Evolutionary conservation across 2,888 invertebrate species (phyloP), one percentile per base, ranked within the genome.

Genomic region (Acanthococcus lagerstroemiae): DNA sequence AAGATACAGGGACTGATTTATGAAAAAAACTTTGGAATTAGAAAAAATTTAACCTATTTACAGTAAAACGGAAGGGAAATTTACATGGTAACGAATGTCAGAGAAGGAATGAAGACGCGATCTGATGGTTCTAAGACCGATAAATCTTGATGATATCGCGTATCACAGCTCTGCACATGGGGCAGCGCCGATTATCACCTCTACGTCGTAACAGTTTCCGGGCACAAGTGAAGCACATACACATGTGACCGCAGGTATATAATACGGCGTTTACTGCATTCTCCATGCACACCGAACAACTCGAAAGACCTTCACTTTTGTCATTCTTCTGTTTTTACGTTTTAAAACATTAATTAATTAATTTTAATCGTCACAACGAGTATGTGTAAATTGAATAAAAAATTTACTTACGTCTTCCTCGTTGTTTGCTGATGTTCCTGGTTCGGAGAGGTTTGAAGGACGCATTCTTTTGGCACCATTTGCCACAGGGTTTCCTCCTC

Each of bases 211-310:
- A 93, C 74, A 91, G 90, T 72, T 92, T 90, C 52, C 90, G 83
- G 1, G 96, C 96, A 78, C 97, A 97, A 37, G 90, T 83, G 76
- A 90, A 95, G 75, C 97, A 99, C 94, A 97, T 94, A 76, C 97
- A 97, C 94, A 97, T 95, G 78, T 99, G 97, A 46, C 99, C 97
- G 76, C 99, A 99, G 82, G 90, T 92, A 77, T 97, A 97, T 21
- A 95, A 78, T 1, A 95, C 96, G 69, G 92, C 90, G 79, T 97
- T 93, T 69, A 95, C 91, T 30, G 86, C 84, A 72, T 91, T 86
- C 75, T 95, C 95, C 76, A 92, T 95, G 77, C 97, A 99, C 63
- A 97, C 92, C 0, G 91, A 90, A 76, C 96, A 97, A 19, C 25
- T 24, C 75, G 96, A 84, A 71, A 76, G 76, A 55, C 56, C 48